phyloP scores from a whole-genome alignment of 1,140 invertebrate species.

The Drosophila jambulina region DNA sequence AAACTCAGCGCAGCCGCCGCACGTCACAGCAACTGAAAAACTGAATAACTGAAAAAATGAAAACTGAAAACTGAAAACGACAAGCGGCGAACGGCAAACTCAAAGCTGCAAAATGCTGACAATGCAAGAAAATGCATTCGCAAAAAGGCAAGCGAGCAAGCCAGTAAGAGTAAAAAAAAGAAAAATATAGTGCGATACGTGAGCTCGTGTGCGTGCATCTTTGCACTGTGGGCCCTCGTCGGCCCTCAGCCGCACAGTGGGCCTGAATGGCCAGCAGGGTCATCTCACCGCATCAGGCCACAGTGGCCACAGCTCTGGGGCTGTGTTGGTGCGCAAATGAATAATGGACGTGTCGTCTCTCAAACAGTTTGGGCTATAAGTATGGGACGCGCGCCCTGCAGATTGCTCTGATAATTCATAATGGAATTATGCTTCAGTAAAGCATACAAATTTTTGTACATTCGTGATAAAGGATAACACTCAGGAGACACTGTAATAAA shows the following conservation, averaged over 20 bases:
- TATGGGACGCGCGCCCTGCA: constrained; percentile 6
- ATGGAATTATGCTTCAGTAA: constrained; percentile 11
- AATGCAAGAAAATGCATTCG: constrained; percentile 79
- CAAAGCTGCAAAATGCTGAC: constrained; percentile 73
- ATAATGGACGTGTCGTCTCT: constrained; percentile 32
- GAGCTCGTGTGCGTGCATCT: constrained; percentile 56
- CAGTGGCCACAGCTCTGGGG: constrained; percentile 13
- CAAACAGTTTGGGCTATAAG: constrained; percentile 31
- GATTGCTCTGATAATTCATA: constrained; percentile 17
- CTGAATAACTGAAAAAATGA: constrained; percentile 17
- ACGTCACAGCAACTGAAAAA: constrained; percentile 55
- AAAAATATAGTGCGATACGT: constrained; percentile 48
- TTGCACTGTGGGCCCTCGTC: constrained; percentile 45
- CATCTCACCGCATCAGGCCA: constrained; percentile 15
- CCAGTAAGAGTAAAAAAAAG: constrained; percentile 21
- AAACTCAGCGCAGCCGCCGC: constrained; percentile 56
- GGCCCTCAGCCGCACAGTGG: constrained; percentile 13
- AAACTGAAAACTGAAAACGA: constrained; percentile 17
- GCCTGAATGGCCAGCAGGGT: constrained; percentile 7
- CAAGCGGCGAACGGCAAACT: constrained; percentile 34
- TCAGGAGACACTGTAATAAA: background rate
- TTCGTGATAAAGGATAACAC: background rate
- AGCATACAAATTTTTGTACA: background rate
- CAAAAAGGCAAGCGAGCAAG: constrained; percentile 33
- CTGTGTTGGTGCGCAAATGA: constrained; percentile 27